Evolutionary conservation across 2,113 vertebrate species (phyloP).

Genomic region (Python bivittatus): DNA sequence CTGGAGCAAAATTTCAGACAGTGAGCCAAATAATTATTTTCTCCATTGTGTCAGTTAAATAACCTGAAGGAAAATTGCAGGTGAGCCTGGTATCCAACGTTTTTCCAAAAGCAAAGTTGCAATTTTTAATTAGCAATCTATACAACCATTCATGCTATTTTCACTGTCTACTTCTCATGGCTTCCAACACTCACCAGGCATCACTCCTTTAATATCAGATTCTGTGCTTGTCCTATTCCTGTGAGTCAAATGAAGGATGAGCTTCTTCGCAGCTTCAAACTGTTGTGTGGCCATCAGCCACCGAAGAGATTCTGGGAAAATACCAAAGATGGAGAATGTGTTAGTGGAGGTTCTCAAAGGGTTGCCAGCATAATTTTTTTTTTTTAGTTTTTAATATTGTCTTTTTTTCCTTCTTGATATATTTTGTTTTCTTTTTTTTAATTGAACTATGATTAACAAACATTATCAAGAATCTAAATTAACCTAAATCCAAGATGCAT

Average conservation of each 20-base stretch:
- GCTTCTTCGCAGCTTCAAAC: slow-evolving; percentile 86
- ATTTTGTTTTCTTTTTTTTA: neutral
- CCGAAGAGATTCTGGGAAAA: slow-evolving; percentile 95
- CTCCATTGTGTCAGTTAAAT: neutral
- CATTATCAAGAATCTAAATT: neutral
- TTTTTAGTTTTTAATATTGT: neutral
- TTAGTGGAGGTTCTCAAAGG: neutral
- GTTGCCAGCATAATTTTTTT: neutral
- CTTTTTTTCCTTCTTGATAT: neutral
- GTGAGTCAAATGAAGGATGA: slow-evolving; percentile 85
- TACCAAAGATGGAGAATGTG: slow-evolving; percentile 64
- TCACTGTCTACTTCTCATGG: fast-evolving
- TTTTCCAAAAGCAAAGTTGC: neutral
- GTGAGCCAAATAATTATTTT: neutral
- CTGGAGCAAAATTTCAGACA: neutral
- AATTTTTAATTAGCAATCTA: neutral
- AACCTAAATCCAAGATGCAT: neutral
- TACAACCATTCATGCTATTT: neutral
- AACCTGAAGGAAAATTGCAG: neutral
- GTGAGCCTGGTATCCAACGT: neutral
- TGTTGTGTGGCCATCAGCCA: slow-evolving; percentile 97
- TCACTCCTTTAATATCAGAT: slow-evolving; percentile 83
- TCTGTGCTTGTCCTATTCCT: slow-evolving; percentile 84
- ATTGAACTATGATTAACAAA: neutral
- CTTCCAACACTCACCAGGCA: slow-evolving; percentile 79